Evolutionary conservation across 2,797 vertebrate genomes (phyloP), one percentile per base, ranked within the genome.

Genomic region (Lepus oiostolus): DNA sequence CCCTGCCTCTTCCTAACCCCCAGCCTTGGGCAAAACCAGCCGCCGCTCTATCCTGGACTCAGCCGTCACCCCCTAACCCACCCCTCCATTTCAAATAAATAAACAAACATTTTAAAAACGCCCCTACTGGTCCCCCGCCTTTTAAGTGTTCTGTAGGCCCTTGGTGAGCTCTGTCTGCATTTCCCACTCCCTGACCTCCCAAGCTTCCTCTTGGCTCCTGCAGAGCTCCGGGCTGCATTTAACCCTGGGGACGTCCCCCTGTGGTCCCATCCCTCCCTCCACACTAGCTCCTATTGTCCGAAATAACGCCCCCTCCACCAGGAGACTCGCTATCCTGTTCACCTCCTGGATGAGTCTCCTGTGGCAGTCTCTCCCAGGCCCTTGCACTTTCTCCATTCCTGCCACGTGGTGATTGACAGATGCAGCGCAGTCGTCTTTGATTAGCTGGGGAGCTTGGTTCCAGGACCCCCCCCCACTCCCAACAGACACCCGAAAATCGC

Each of bases 161-260:
- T 22, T 22, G 24, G 67, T 28, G 14, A 76, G 62, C 21, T 81
- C 67, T 42, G 19, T 19, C 7, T 24, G 4, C 26, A 10, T 13
- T 5, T 0, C 16, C 65, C 65, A 14, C 77, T 52, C 9, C 35
- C 60, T 52, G 30, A 62, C 42, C 42, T 47, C 42, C 42, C 30
- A 17, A 19, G 21, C 76, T 70, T 89, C 35, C n/a, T 72, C 11
- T 30, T 7, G 1, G 24, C 10, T 38, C 17, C 63, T 47, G 5
- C 5, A 1, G 28, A 2, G 0, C 11, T 14, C 52, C 17, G 50
- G 47, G 26, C 17, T 10, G 16, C n/a, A n/a, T n/a, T n/a, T n/a
- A n/a, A n/a, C n/a, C n/a, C n/a, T n/a, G n/a, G n/a, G n/a, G n/a
- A n/a, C n/a, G n/a, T 47, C 42, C 42, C 42, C 42, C 42, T 47